These are phyloP conservation scores for Macquaria australasica DNA, from an alignment of 2,113 vertebrate species.

Conservation along the genomic window DNA sequence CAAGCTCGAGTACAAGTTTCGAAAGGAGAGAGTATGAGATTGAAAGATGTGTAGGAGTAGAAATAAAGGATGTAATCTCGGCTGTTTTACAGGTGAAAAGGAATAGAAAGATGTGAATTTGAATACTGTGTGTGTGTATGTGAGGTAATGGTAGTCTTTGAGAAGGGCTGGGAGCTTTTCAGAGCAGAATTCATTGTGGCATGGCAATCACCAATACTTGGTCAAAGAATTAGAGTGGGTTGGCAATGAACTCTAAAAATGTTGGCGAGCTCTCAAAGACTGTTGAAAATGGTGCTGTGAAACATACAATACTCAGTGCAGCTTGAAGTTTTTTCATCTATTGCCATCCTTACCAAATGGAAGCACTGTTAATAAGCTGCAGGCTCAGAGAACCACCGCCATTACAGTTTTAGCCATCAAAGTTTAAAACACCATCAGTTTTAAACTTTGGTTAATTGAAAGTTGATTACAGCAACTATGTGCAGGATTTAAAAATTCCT, in stretches of 20 bases:
- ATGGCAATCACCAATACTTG: conserved; percentile 16
- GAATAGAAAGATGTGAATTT: conserved; percentile 31
- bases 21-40: conserved; percentile 17
- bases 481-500: not conserved
- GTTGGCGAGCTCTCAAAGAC: conserved; percentile 16
- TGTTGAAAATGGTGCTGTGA: not conserved
- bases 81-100: conserved; percentile 57
- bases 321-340: not conserved
- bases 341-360: not conserved
- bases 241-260: conserved; percentile 30
- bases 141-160: conserved; percentile 12
- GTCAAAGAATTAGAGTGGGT: conserved; percentile 24
- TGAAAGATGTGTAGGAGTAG: conserved; percentile 37
- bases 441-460: not conserved
- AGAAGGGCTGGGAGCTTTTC: conserved; percentile 33
- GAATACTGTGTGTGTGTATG: conserved; percentile 8
- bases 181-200: conserved; percentile 46
- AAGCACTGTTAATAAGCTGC: not conserved
- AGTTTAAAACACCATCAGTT: not conserved
- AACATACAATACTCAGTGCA: not conserved
- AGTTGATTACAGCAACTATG: not conserved
- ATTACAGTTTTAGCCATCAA: not conserved
- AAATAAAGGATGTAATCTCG: conserved; percentile 53
- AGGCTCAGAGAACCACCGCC: not conserved
- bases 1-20: conserved; percentile 21